Evolutionary conservation across 2,113 vertebrate genomes (phyloP).

Genomic region (Calyptommatus sinebrachiatus): DNA sequence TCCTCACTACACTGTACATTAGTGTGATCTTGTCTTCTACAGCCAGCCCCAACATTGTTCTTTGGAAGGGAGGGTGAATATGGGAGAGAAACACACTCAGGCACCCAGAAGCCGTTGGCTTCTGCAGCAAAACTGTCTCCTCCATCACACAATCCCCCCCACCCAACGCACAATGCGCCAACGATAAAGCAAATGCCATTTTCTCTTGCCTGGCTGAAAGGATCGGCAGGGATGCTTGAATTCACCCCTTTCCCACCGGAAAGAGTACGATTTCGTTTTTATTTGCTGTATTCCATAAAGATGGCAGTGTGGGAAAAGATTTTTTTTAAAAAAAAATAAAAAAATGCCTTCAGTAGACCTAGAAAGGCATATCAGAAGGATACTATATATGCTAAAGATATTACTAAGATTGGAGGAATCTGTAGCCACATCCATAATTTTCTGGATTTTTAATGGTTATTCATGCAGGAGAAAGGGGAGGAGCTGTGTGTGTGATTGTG

Average conservation of each 20-base stretch:
- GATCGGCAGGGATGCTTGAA: not conserved
- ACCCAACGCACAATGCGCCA: conserved; percentile 28
- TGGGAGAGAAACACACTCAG: not conserved
- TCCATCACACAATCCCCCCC: conserved; percentile 19
- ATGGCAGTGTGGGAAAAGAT: not conserved
- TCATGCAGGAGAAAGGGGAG: conserved; percentile 12
- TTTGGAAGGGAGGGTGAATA: not conserved
- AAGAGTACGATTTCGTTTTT: not conserved
- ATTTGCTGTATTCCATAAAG: not conserved
- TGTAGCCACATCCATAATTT: not conserved
- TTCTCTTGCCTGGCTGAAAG: conserved; percentile 9
- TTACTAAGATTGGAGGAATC: not conserved
- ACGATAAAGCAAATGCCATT: conserved; percentile 29
- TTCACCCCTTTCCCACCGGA: not conserved
- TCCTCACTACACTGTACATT: too few species aligned
- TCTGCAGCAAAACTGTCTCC: conserved; percentile 31
- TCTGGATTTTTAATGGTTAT: not conserved
- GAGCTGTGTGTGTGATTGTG: not conserved
- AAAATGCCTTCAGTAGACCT: not conserved
- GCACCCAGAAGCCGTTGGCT: conserved; percentile 21
- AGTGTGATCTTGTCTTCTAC: not conserved
- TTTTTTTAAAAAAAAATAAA: not conserved
- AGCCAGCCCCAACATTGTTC: conserved; percentile 11
- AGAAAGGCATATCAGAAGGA: not conserved
- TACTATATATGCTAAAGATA: not conserved